phyloP scores from a whole-genome alignment of 2,113 vertebrate species.

The Ardeotis arabs region DNA sequence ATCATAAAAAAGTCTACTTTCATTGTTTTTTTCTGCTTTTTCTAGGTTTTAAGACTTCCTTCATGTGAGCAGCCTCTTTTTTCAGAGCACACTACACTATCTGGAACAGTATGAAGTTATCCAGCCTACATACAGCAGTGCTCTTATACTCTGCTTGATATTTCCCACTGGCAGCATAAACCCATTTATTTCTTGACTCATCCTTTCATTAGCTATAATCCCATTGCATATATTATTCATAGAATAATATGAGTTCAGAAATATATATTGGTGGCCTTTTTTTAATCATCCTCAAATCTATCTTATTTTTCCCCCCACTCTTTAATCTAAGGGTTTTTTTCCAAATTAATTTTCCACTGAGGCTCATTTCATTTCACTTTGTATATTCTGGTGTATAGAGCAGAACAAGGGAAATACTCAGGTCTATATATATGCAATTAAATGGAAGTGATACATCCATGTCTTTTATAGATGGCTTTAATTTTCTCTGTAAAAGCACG shows the following conservation, averaged over 20 bases:
- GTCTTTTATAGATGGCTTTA: slow-evolving; percentile 48
- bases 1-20: neutral
- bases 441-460: slow-evolving; percentile 20
- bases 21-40: neutral
- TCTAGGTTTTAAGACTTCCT: neutral
- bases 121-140: neutral
- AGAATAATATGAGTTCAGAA: slow-evolving; percentile 13
- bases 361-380: slow-evolving; percentile 24
- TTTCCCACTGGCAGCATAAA: slow-evolving; percentile 51
- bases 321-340: neutral
- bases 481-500: slow-evolving; percentile 24
- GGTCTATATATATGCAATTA: slow-evolving; percentile 6
- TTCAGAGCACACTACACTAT: neutral
- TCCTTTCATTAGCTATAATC: slow-evolving; percentile 38
- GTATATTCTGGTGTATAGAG: neutral
- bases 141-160: neutral
- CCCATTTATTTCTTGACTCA: slow-evolving; percentile 46
- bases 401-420: neutral
- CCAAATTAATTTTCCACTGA: slow-evolving; percentile 24
- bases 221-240: slow-evolving; percentile 51
- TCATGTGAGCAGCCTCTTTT: neutral
- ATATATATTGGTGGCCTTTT: neutral
- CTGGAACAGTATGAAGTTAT: neutral
- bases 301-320: neutral
- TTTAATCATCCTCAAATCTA: neutral